Conservation (phyloP, 2,888 invertebrate species). For the Phania funesta region DNA sequence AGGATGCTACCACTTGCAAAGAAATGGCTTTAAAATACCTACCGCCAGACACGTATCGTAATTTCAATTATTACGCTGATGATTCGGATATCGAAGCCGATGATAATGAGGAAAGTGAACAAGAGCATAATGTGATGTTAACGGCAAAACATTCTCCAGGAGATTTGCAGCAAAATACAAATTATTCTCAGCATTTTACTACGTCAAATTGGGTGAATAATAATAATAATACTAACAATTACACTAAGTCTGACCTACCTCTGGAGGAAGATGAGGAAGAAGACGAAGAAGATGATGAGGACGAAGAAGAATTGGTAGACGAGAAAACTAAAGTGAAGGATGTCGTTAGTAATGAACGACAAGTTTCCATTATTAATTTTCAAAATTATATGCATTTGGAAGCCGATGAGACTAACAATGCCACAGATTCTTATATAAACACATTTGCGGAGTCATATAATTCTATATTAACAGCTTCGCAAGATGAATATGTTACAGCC, state of each 20-base stretch:
- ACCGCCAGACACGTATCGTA: conserved; percentile 75
- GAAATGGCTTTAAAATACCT: conserved; percentile 75
- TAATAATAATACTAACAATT: neutral
- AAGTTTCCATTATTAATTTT: conserved; percentile 39
- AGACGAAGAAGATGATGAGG: conserved; percentile 44
- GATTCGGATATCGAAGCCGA: conserved; percentile 71
- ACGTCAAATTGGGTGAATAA: conserved; percentile 36
- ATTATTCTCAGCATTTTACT: conserved; percentile 22
- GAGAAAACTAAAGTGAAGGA: neutral
- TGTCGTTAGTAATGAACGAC: neutral
- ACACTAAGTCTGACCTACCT: neutral
- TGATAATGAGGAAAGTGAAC: conserved; percentile 60
- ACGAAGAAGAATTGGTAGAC: neutral
- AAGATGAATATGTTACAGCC: conserved; percentile 65
- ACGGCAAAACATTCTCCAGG: neutral
- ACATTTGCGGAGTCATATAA: conserved; percentile 80
- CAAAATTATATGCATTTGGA: conserved; percentile 51
- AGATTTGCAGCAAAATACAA: conserved; percentile 6
- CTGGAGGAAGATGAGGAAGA: conserved; percentile 28
- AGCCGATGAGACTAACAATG: conserved; percentile 59
- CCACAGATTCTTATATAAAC: conserved; percentile 69
- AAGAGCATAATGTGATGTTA: conserved; percentile 18
- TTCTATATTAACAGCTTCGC: conserved; percentile 72
- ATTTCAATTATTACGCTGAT: conserved; percentile 73
- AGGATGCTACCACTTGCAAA: conserved; percentile 62